Evolutionary conservation across 35 echinoderm and acorn worm genomes (phyloP).

Genomic region (Chiridota heheva): DNA sequence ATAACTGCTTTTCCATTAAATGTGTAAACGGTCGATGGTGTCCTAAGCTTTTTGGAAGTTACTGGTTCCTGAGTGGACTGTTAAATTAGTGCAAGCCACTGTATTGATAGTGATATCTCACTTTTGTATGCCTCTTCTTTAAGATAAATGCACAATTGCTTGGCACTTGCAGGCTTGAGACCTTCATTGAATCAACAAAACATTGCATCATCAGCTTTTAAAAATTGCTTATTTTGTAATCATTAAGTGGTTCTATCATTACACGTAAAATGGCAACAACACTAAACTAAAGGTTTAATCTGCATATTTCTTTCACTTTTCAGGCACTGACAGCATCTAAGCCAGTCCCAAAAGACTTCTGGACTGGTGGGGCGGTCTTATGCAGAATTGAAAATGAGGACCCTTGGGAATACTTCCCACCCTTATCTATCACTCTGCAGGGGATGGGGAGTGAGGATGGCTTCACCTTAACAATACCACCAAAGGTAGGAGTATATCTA

Average conservation of each 20-base stretch:
- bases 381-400: conserved; percentile 28
- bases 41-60: too few species aligned
- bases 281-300: not conserved
- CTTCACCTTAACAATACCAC: conserved; percentile 67
- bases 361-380: conserved; percentile 52
- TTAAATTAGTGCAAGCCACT: too few species aligned
- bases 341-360: conserved; percentile 57
- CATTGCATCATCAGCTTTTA: too few species aligned
- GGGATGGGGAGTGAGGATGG: conserved; percentile 18
- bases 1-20: too few species aligned
- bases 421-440: conserved; percentile 56
- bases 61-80: too few species aligned
- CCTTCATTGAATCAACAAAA: too few species aligned
- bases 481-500: conserved; percentile 52
- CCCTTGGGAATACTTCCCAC: conserved; percentile 74
- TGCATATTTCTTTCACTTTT: not conserved
- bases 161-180: too few species aligned
- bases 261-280: not conserved
- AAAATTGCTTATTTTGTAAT: too few species aligned
- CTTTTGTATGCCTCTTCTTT: too few species aligned
- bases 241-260: not conserved
- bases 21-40: too few species aligned
- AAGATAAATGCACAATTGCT: too few species aligned
- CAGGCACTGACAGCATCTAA: not conserved
- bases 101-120: too few species aligned